These are phyloP conservation scores for Ctenopoma kingsleyae DNA, from an alignment of 2,797 vertebrate genomes.

Conservation along the genomic window DNA sequence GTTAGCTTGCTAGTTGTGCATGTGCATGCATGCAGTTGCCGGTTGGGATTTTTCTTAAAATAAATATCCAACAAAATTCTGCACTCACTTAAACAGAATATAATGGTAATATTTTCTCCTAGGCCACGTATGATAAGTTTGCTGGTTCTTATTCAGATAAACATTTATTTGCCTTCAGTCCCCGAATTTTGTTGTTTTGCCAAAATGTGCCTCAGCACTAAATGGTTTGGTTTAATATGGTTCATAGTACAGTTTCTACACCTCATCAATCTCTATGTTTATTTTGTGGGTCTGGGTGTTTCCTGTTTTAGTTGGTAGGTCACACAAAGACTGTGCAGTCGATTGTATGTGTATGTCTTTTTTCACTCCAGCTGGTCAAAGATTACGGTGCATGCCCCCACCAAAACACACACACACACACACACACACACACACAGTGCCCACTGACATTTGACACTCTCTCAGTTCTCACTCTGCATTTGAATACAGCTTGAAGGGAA, in stretches of 20 bases:
- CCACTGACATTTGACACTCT: slow-evolving; percentile 37
- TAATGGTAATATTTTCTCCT: slow-evolving; percentile 15
- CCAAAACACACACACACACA: slow-evolving; percentile 28
- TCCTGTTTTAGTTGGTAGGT: slow-evolving; percentile 38
- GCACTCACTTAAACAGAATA: slow-evolving; percentile 14
- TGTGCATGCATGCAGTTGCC: slow-evolving; percentile 13
- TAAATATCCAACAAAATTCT: slow-evolving; percentile 9
- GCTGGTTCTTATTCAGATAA: slow-evolving; percentile 25
- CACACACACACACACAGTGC: slow-evolving; percentile 18
- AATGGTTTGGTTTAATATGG: slow-evolving; percentile 26
- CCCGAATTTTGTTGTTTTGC: slow-evolving; percentile 21
- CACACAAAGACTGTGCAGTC: slow-evolving; percentile 31
- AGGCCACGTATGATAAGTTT: slow-evolving; percentile 17
- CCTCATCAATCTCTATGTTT: slow-evolving; percentile 43
- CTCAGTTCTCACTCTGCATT: slow-evolving; percentile 44
- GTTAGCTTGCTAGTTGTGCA: slow-evolving; percentile 26
- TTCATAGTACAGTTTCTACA: slow-evolving; percentile 37
- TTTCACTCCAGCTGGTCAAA: slow-evolving; percentile 70
- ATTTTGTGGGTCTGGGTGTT: slow-evolving; percentile 45
- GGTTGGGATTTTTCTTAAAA: slow-evolving; percentile 36
- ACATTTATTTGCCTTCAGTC: slow-evolving; percentile 32
- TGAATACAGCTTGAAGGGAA: slow-evolving; percentile 34
- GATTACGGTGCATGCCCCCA: slow-evolving; percentile 54
- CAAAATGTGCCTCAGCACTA: slow-evolving; percentile 25
- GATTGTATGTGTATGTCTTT: slow-evolving; percentile 34